Evolutionary conservation across 1,140 invertebrate genomes (phyloP), one percentile per base, ranked within the genome.

Genomic region (Linepithema humile): DNA sequence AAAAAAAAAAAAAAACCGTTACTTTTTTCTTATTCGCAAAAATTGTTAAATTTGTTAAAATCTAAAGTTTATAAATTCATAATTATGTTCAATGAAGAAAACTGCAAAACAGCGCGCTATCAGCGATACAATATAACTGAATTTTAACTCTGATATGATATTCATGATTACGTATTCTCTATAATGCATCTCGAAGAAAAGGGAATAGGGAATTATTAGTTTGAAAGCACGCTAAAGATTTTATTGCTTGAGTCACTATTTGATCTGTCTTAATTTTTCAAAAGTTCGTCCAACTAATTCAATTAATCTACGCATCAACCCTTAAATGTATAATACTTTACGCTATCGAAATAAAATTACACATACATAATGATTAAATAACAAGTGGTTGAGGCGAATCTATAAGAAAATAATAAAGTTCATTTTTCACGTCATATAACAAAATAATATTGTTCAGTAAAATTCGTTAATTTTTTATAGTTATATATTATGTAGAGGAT

Each of bases 281-380:
- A 55, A 55, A 32, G 32, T 45, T 75, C 20, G 7, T 60, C 26
- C 48, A 40, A 62, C 12, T 75, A 17, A 35, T 48, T 45, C 26
- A 3, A 45, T 74, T 12, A 48, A 64, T 64, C 29, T 45, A 35
- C 1, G n/a, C 2, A 43, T 32, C 43, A 75, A 75, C 23, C 23
- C 1, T 17, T 20, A 64, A 15, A 75, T 38, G 23, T 10, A 23
- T 64, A 48, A 48, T 64, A 10, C 7, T 75, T 75, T 75, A 75
- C n/a, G 48, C 48, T 64, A 64, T 6, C n/a, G 15, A 64, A 75
- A 64, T 75, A 26, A 3, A 62, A 48, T 43, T 59, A 73, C 3
- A 35, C 12, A 38, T 40, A 20, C 38, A 40, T 57, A 57, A n/a
- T n/a, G 53, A 3, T 20, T 55, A 9, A 48, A 38, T 15, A 38